phyloP scores from a whole-genome alignment of 1,140 invertebrate genomes.

The Yoshiicerus persimilis region DNA sequence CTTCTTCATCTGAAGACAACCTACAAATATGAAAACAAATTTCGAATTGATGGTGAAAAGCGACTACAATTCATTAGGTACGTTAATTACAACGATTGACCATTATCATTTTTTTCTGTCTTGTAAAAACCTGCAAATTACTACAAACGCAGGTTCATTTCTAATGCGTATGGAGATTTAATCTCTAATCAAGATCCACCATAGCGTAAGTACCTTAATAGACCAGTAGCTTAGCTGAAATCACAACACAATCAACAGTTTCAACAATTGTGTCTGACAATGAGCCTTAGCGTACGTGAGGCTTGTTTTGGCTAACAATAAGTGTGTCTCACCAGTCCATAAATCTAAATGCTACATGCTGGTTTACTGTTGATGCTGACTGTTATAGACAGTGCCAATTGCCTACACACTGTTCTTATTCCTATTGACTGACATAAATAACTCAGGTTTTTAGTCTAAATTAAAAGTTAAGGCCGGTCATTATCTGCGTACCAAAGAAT shows the following conservation, averaged over 20 bases:
- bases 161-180: not conserved
- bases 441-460: not conserved
- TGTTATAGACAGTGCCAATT: not conserved
- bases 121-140: not conserved
- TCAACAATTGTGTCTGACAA: not conserved
- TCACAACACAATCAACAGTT: too few species aligned
- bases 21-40: not conserved
- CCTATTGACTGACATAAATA: not conserved
- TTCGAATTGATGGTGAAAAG: not conserved
- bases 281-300: not conserved
- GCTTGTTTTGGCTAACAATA: not conserved
- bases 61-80: not conserved
- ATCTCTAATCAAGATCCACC: not conserved
- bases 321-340: not conserved
- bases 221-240: not conserved
- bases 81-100: not conserved
- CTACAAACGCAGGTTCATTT: not conserved
- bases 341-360: not conserved
- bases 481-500: not conserved
- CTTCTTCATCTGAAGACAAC: conserved; percentile 28
- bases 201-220: not conserved
- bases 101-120: not conserved
- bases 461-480: not conserved
- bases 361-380: not conserved
- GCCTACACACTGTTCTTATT: not conserved